Evolutionary conservation across 2,113 vertebrate genomes (phyloP), one percentile per base, ranked within the genome.

Genomic region (Saguinus imperator): DNA sequence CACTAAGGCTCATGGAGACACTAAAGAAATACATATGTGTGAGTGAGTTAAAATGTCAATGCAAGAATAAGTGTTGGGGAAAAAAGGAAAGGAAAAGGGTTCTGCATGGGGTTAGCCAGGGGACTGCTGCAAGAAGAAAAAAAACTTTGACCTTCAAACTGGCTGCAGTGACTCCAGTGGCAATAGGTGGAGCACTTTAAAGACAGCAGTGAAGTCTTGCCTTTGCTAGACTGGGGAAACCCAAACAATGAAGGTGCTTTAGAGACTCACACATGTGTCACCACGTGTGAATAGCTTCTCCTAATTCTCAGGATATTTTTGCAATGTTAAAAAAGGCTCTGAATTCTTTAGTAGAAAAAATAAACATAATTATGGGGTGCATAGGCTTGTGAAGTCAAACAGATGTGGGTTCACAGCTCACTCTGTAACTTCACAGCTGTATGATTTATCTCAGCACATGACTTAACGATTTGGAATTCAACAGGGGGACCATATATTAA

Each of bases 61-160:
- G 45, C 40, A 93, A 84, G 50, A 87, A 18, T 75, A 88, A 95
- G 76, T 61, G 48, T 79, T 23, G 68, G 80, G 77, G 48, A 61
- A 43, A 55, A 73, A 94, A 77, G 25, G 68, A 70, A 73, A 77
- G 32, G 79, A 25, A 92, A 72, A 48, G 70, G 35, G 55, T 35
- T 13, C 32, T 83, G 79, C 64, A 66, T 75, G 55, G 79, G 66
- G 37, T 55, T 35, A 75, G 16, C 35, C 20, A 12, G 11, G 35
- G 17, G 5, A 48, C 45, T 79, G 50, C 68, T 13, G 29, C 27
- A 25, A 50, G 43, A 45, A 35, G n/a, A 8, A 80, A 70, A 37
- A 82, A 52, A 50, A 40, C 11, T 23, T 64, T 58, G 57, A 82
- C 55, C 8, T 4, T 29, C 9, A 1, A 18, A 1, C 21, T 57